Evolutionary conservation across 2,113 vertebrate species (phyloP), one percentile per base, ranked within the genome.

Genomic region (Martes martes): DNA sequence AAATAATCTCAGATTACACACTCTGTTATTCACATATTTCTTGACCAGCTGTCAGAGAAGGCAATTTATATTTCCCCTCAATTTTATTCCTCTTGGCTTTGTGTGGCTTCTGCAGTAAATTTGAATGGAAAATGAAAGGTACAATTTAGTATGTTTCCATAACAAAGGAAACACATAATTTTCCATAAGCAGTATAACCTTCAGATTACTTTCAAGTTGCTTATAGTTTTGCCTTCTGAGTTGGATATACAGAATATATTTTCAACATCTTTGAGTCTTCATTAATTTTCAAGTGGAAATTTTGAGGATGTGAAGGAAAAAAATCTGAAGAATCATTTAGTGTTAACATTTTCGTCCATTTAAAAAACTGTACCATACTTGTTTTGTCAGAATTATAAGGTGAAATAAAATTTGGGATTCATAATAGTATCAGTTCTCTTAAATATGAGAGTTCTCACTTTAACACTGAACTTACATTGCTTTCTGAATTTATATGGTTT

Each of bases 21-120:
- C 14, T 67, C 59, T 81, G 39, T 81, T 96, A 90, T 96, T 96
- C 93, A 78, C 81, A 89, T 97, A 89, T 97, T 87, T 97, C 95
- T 94, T 96, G 93, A 96, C 92, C 92, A 97, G 63, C 83, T 97
- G 90, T 97, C 89, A 96, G 61, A 87, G 76, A 79, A 95, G 71
- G 55, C 74, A 85, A 67, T 85, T 96, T 97, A 96, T 95, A 96
- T 95, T 93, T 74, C 19, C 31, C 88, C 33, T 96, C 42, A 57
- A 13, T 79, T 93, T 86, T 91, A 94, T 96, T 79, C 59, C 52
- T 91, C 59, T 94, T 96, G 87, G 87, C 50, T 85, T n/a, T 57
- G 7, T 73, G 28, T 78, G 57, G 33, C 24, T 92, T 89, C 88
- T 59, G 21, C n/a, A 55, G 63, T 71, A 95, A 90, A 90, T 96